Evolutionary conservation across 2,888 invertebrate genomes (phyloP), one percentile per base, ranked within the genome.

Genomic region (Pammene fasciana): DNA sequence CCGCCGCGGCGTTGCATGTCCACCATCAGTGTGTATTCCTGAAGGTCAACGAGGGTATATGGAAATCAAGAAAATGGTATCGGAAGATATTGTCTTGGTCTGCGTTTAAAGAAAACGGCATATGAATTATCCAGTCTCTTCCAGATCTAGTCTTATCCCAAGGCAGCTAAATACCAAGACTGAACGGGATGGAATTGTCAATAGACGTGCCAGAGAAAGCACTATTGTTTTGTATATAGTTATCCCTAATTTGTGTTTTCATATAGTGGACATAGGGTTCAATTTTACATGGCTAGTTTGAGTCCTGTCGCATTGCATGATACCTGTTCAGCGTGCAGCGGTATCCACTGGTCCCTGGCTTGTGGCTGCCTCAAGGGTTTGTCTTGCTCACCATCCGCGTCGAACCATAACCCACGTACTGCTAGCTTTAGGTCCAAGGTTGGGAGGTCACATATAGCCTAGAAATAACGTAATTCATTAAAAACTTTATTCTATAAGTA

Each of bases 11-110:
- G 93, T 45, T 85, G 87, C 76, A 94, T 85, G 41, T 92, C 93
- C 2, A 97, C 86, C 13, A 93, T 84, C 13, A 97, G 82, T 0
- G 95, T 95, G 86, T 96, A 97, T 82, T 96, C 96, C 90, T 94
- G 79, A 57, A 7, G 38, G 9, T 38, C 8, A 38, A 9, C 43
- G 68, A 60, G n/a, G n/a, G n/a, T n/a, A n/a, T n/a, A n/a, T n/a
- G n/a, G n/a, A n/a, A n/a, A n/a, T 26, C 26, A 26, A 26, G 26
- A 26, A 26, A 3, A 26, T 26, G 26, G 26, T 26, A 4, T 26
- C 4, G 26, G 26, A 26, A 26, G 26, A 4, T 26, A 26, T 26
- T 26, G 26, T 26, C 1, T 26, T 26, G 26, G 26, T 26, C 26
- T 26, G 26, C 26, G 26, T 26, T 26, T 1, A 26, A 26, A 26